These are phyloP conservation scores for Euura lappo DNA, from an alignment of 1,140 invertebrate species.

Conservation along the genomic window DNA sequence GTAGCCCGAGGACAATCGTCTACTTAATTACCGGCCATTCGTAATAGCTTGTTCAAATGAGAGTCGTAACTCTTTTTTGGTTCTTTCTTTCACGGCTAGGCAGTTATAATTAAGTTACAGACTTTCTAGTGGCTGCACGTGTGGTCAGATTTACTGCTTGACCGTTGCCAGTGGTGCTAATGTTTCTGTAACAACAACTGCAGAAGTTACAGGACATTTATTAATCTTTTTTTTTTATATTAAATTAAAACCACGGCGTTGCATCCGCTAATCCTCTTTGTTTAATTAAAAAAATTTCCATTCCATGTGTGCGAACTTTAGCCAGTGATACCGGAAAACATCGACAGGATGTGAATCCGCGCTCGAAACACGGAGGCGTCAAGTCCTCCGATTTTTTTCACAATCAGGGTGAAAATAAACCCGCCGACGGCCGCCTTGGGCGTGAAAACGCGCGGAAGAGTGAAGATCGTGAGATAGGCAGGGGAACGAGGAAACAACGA, in stretches of 20 bases:
- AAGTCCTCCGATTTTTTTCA: too few relatives aligned
- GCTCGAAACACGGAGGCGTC: too few relatives aligned
- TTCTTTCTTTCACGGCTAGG: not conserved
- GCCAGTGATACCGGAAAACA: too few relatives aligned
- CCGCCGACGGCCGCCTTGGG: not conserved
- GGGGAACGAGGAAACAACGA: not conserved
- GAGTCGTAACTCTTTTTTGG: not conserved
- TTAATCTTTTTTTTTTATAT: not conserved
- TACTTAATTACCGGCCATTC: not conserved
- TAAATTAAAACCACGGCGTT: too few relatives aligned
- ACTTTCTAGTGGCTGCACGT: not conserved
- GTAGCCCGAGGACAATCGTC: not conserved
- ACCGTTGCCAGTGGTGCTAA: too few relatives aligned
- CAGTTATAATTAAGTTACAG: conserved; percentile 5
- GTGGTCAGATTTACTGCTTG: not conserved
- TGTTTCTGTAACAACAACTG: too few relatives aligned
- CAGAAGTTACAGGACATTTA: not conserved
- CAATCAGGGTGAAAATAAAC: too few relatives aligned
- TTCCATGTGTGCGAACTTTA: too few relatives aligned
- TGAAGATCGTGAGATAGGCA: not conserved
- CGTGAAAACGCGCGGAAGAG: not conserved
- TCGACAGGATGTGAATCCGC: too few relatives aligned
- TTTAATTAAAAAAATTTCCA: too few relatives aligned
- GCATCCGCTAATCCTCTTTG: too few relatives aligned
- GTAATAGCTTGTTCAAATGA: not conserved